Evolutionary conservation across 2,888 invertebrate species (phyloP), one percentile per base, ranked within the genome.

Genomic region (Chymomyza fuscimana): DNA sequence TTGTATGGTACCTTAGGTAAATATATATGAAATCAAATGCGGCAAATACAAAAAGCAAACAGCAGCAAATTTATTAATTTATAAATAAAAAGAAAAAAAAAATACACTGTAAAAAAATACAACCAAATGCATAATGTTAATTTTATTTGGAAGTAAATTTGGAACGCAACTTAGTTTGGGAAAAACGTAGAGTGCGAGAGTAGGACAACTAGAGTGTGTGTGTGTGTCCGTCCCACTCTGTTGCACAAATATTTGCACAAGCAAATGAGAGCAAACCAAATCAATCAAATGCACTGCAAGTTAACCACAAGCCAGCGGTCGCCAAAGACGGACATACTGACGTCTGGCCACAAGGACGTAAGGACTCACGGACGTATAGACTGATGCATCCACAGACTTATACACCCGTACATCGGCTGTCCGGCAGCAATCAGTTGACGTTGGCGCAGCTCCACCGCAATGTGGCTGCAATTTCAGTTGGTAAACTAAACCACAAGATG

Each of bases 1-100:
- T 85, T 85, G 87, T 87, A 85, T 79, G 74, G 76, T 81, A 82
- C 76, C 78, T 74, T 85, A 85, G 85, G 70, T 78, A 84, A 85
- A 80, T 69, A 71, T 64, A 66, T 56, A 69, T 65, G 65, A 9
- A 70, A 78, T 29, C 54, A 65, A 69, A 69, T 63, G 67, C 63
- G 60, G 59, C 73, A 69, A 63, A 59, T 68, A 32, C 74, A 65
- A 73, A 80, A 67, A 66, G 66, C 72, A 74, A 76, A 74, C 73
- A 82, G 22, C 76, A 67, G 70, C 69, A 81, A 79, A 79, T 78
- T 71, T 76, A 86, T 73, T 81, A 73, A 86, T 84, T 86, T 80
- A 86, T 29, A 67, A 61, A 67, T 50, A 29, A 60, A 50, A 50
- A 65, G 2, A 50, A 58, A 16, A 54, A 54, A 22, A 29, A 19